Evolutionary conservation across 2,797 vertebrate species (phyloP).

Genomic region (Ambastaia sidthimunki): DNA sequence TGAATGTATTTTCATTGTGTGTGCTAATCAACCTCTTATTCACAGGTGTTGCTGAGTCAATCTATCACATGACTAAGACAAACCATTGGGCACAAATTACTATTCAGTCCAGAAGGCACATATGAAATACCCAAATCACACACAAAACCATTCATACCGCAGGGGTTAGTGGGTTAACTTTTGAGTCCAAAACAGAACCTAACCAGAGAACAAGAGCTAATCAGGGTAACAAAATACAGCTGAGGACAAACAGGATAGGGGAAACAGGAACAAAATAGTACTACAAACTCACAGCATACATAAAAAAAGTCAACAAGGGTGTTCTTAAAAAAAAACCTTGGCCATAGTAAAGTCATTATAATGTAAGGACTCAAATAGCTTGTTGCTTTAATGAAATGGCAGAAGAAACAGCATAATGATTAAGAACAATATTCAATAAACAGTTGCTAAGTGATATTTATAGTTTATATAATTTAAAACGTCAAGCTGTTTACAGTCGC

Average conservation of each 20-base stretch:
- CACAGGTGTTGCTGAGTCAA: conserved; percentile 20
- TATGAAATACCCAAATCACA: not conserved
- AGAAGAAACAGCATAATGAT: too few relatives aligned
- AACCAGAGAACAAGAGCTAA: not conserved
- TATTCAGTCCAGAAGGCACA: conserved; percentile 2
- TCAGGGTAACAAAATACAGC: not conserved
- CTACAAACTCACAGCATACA: not conserved
- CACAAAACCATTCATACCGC: not conserved
- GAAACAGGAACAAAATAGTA: not conserved
- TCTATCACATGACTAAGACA: not conserved
- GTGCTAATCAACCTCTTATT: not conserved
- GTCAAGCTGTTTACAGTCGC: too few relatives aligned
- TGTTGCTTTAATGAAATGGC: too few relatives aligned
- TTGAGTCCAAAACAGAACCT: not conserved
- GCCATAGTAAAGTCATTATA: too few relatives aligned
- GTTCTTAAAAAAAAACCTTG: too few relatives aligned
- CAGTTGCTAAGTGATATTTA: too few relatives aligned
- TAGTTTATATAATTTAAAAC: too few relatives aligned
- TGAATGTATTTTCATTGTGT: not conserved
- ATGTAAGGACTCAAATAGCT: too few relatives aligned
- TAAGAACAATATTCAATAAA: too few relatives aligned
- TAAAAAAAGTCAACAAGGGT: too few relatives aligned
- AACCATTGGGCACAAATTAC: not conserved
- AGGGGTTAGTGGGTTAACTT: not conserved
- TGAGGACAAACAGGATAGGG: not conserved